Conservation (phyloP, 2,888 invertebrate genomes). For the Ferdinandea cuprea region DNA sequence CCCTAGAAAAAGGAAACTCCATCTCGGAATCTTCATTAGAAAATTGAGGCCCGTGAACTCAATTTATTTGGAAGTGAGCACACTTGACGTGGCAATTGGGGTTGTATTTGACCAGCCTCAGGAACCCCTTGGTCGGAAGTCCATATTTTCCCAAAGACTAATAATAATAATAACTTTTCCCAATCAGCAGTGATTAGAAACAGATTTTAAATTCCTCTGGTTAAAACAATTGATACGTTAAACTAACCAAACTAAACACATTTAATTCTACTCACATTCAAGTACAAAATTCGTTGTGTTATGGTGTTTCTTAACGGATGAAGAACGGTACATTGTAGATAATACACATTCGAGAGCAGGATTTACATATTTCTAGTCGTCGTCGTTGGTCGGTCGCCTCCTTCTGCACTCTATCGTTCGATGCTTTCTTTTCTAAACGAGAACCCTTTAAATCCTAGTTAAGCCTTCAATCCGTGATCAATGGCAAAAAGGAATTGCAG, state of each 20-base stretch:
- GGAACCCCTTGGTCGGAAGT: no score
- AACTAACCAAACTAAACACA: conserved; percentile 2
- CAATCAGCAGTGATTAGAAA: no score
- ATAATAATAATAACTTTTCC: no score
- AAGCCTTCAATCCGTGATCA: conserved; percentile 64
- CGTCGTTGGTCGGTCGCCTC: no score
- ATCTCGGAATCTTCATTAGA: no score
- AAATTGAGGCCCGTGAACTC: no score
- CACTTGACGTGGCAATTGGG: no score
- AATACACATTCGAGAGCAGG: conserved; percentile 45
- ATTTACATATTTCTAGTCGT: conserved; percentile 42
- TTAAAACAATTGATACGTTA: neutral
- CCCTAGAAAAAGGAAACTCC: no score
- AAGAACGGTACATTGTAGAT: conserved; percentile 35
- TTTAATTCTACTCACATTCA: conserved; percentile 28
- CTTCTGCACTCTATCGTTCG: conserved; percentile 12
- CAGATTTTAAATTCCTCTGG: neutral
- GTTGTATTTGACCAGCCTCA: no score
- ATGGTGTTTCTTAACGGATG: conserved; percentile 19
- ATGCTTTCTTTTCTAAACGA: conserved; percentile 52
- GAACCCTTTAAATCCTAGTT: conserved; percentile 53
- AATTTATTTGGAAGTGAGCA: no score
- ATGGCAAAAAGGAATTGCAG: conserved; percentile 50
- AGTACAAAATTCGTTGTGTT: conserved; percentile 32
- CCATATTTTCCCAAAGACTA: no score